Evolutionary conservation across 2,888 invertebrate species (phyloP), one percentile per base, ranked within the genome.

Genomic region (Tuta absoluta): DNA sequence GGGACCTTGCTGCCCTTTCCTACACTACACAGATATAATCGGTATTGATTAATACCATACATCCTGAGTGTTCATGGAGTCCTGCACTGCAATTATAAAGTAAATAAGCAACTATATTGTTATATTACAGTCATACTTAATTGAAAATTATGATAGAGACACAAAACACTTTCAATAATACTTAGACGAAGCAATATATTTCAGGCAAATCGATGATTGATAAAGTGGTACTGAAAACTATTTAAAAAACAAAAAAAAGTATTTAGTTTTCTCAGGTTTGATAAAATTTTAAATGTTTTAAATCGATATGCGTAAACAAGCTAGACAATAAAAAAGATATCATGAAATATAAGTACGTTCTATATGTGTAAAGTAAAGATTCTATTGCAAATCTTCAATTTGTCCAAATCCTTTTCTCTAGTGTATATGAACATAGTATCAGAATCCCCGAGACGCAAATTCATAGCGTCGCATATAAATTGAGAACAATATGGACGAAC

Each of bases 381-480:
- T 24, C 17, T 24, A 17, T 19, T 56, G n/a, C 58, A 60, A 60
- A 60, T 60, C 60, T 45, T 45, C 56, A 60, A 60, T 60, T 45
- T 60, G 23, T 8, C 1, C 45, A n/a, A 60, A 45, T 60, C 24
- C 38, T 60, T 33, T 59, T 60, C 17, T 45, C 45, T 60, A 45
- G 45, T 45, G 38, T 24, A 60, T 45, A 60, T 45, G 60, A 45
- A 45, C 60, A 60, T 67, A 68, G 71, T 24, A 56, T n/a, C 70
- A 69, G 70, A 71, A 73, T 75, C 68, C 73, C 69, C 70, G 69
- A 75, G 71, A 75, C 72, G 49, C 58, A 14, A 77, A 78, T 73
- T 75, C 66, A 81, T 76, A 73, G 74, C 69, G 72, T 75, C 68
- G 79, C 72, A 81, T 82, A 81, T 78, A 80, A 80, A 84, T 80